Percentiles rank a stretch among this genome's conserved stretches.
These are phyloP conservation scores for Pithecia hirsuta DNA, from an alignment of 2,797 vertebrate genomes.

Conservation along the genomic window DNA sequence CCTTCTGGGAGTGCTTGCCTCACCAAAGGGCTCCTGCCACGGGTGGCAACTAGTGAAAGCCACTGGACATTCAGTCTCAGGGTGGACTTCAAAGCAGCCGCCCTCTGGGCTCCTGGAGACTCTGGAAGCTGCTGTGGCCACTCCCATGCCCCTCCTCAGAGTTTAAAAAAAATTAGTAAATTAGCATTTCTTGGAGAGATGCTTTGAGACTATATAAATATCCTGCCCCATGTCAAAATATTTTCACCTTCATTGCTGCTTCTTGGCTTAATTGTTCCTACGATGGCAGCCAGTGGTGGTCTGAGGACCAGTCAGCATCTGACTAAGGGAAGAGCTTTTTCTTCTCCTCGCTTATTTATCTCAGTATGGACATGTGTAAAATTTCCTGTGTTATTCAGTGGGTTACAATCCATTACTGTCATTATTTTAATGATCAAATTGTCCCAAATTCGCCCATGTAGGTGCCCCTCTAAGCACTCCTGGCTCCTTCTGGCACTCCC, in stretches of 20 bases:
- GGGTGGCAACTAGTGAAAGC: not conserved
- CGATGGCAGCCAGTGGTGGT: rapidly evolving
- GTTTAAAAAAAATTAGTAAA: not conserved
- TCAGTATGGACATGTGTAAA: rapidly evolving
- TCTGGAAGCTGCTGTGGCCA: too few species aligned
- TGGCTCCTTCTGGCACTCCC: not conserved
- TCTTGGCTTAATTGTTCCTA: not conserved
- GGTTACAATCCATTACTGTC: not conserved
- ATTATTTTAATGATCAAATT: not conserved
- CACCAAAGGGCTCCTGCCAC: not conserved
- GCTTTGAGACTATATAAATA: not conserved
- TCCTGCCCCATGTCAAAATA: not conserved
- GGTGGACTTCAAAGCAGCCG: not conserved
- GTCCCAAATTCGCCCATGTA: not conserved
- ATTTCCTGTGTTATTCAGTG: not conserved
- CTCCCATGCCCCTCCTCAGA: too few species aligned
- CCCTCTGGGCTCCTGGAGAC: not conserved
- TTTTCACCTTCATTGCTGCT: not conserved
- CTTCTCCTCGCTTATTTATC: rapidly evolving
- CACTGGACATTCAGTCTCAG: not conserved
- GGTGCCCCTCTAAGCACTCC: not conserved
- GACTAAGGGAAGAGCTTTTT: rapidly evolving
- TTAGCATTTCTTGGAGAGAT: not conserved
- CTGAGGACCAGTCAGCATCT: not conserved
- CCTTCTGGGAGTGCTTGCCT: not conserved